Evolutionary conservation across 35 echinoderm and acorn worm genomes (phyloP), one percentile per base, ranked within the genome.

Genomic region (Ophioderma brevispina): DNA sequence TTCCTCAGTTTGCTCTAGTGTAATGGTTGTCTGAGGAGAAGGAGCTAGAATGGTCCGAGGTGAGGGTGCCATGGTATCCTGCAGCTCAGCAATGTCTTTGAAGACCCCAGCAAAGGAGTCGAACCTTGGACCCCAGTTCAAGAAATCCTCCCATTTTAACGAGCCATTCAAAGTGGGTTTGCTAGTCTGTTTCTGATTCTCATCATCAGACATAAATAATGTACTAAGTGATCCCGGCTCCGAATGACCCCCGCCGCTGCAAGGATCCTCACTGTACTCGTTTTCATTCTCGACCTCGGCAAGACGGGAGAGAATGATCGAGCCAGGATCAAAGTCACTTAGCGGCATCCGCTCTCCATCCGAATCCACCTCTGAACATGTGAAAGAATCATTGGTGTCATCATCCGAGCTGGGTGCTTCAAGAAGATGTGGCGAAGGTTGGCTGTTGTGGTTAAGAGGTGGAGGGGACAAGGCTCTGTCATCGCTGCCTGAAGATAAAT

Each of bases 341-440:
- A 32, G 64, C 34, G 59, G 64, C 79, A 85, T 34, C 40, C 92
- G 82, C 0, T 91, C 90, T 21, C 39, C 35, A 39, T 98, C 96
- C 30, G 93, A 91, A 31, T 98, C 96, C 75, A 90, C 85, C 64
- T 98, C 96, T 0, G 96, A 98, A 55, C 96, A 98, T 55, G 96
- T 98, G 87, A 98, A 98, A n/a, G 96, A 98, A 31, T 92, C 96
- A 40, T 91, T 91, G 23, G 94, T 98, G 77, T 98, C 96, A 37
- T 96, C 94, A 8, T 85, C 79, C 4, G 94, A 95, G 56, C 88
- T 86, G 0, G 96, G 96, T 34, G 96, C 86, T 85, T 92, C 93
- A 13, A 98, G 81, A 4, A 95, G 91, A 25, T 18, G 59, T 21
- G 78, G 81, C n/a, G 95, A 75, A 13, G 91, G 92, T 21, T 82